phyloP scores from a whole-genome alignment of 2,797 vertebrate species.

The Thalassophryne amazonica region DNA sequence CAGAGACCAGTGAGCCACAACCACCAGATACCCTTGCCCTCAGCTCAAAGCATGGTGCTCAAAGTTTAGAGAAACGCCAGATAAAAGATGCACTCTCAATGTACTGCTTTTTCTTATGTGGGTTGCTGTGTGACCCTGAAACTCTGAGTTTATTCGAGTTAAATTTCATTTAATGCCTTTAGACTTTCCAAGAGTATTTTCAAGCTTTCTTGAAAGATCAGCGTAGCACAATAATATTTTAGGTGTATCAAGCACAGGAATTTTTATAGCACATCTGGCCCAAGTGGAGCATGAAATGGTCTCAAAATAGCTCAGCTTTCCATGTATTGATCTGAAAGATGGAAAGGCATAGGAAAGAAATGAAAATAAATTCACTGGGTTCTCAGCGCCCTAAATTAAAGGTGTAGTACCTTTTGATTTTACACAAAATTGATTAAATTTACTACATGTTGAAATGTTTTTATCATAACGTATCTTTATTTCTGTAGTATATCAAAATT shows the following conservation, averaged over 20 bases:
- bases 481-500: too few relatives aligned
- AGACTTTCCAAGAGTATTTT: constrained; percentile 26
- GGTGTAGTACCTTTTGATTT: too few relatives aligned
- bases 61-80: constrained; percentile 51
- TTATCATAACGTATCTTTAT: too few relatives aligned
- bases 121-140: constrained; percentile 62
- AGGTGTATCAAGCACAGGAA: constrained; percentile 25
- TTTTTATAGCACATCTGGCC: constrained; percentile 67
- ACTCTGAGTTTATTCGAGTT: constrained; percentile 42
- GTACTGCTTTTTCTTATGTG: constrained; percentile 53
- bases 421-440: too few relatives aligned
- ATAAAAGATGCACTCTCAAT: constrained; percentile 68
- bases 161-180: constrained; percentile 52
- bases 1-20: constrained; percentile 59
- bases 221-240: constrained; percentile 40
- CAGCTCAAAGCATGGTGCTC: constrained; percentile 49
- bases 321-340: constrained; percentile 56
- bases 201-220: constrained; percentile 42
- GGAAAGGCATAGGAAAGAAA: constrained; percentile 6
- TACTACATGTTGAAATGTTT: too few relatives aligned
- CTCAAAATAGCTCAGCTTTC: constrained; percentile 60
- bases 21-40: constrained; percentile 46
- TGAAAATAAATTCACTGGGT: too few relatives aligned
- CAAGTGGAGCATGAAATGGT: constrained; percentile 63
- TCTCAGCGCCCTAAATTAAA: too few relatives aligned